phyloP scores from a whole-genome alignment of 2,797 vertebrate genomes.

The Gymnoscopelus braueri region DNA sequence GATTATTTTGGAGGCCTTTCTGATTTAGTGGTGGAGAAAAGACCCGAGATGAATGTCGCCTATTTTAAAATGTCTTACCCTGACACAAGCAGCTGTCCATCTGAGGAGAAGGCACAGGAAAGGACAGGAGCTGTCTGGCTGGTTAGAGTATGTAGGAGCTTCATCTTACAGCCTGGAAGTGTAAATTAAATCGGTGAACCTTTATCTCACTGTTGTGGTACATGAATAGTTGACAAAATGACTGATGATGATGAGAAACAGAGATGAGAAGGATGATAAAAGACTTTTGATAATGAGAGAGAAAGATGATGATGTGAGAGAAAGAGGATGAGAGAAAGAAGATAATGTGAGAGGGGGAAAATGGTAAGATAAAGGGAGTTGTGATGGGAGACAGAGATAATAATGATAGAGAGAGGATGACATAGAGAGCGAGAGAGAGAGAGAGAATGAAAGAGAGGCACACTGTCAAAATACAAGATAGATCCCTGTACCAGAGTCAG shows the following conservation, averaged over 20 bases:
- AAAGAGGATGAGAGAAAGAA: not conserved
- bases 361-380: not conserved
- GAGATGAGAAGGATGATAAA: not conserved
- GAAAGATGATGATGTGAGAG: not conserved
- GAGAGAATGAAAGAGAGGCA: not conserved
- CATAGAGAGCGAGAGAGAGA: too few species aligned
- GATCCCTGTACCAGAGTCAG: constrained; percentile 69
- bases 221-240: not conserved
- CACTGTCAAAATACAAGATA: not conserved
- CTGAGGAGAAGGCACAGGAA: constrained; percentile 88
- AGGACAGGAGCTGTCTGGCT: constrained; percentile 90
- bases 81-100: constrained; percentile 89
- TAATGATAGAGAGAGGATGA: not conserved
- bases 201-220: not conserved
- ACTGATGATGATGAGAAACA: not conserved
- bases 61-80: constrained; percentile 79
- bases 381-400: not conserved
- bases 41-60: too few species aligned
- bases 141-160: constrained; percentile 80
- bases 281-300: not conserved
- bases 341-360: not conserved
- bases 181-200: not conserved
- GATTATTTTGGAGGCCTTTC: not conserved
- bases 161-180: constrained; percentile 84
- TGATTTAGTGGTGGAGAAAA: not conserved